phyloP scores from a whole-genome alignment of 2,113 vertebrate genomes.

The Pongo pygmaeus region DNA sequence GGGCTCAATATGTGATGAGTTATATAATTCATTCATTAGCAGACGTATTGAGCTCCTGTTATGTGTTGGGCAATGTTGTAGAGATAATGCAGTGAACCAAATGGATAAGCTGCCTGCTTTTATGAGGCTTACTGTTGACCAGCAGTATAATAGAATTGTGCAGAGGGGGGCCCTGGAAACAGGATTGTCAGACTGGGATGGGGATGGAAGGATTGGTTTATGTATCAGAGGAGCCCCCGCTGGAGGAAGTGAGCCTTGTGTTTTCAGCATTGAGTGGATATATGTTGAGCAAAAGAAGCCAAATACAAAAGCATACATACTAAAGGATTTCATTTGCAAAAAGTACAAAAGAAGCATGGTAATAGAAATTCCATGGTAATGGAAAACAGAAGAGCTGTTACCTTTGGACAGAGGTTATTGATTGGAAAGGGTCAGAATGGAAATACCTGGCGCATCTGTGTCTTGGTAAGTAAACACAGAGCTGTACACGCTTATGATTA shows the following conservation, averaged over 20 bases:
- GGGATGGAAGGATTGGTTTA: too few relatives aligned
- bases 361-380: background rate
- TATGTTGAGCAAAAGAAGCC: background rate
- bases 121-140: background rate
- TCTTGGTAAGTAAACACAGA: background rate
- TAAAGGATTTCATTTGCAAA: background rate
- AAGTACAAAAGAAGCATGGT: background rate
- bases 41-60: background rate
- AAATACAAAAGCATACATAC: background rate
- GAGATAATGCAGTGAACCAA: background rate
- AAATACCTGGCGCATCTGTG: background rate
- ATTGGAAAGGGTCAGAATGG: background rate
- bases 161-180: background rate
- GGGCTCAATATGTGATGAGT: rapidly evolving
- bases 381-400: background rate
- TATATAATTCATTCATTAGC: background rate
- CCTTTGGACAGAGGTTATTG: background rate
- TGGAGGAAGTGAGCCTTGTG: background rate
- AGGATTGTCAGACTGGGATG: background rate
- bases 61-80: background rate
- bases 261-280: background rate
- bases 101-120: background rate
- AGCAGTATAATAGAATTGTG: background rate
- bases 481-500: background rate
- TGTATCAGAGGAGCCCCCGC: background rate